Base-by-base conservation (phyloP, 2,888 invertebrate species). In the Anorthoa munda region DNA sequence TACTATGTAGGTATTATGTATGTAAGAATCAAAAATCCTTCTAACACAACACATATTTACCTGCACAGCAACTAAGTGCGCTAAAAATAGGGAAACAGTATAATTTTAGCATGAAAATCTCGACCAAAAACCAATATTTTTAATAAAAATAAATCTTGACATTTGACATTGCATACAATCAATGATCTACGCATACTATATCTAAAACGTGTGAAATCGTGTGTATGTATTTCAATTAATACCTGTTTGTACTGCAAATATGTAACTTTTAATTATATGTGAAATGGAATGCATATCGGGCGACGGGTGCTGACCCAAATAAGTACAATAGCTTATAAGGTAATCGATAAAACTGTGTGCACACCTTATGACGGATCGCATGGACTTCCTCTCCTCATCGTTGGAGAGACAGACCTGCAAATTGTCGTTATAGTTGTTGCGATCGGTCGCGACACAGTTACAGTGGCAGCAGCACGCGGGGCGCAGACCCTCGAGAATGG, bases 301-400 rank as follows among this genome's bases (percentile, higher is more conserved):
- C 67, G 72, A 68, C 86, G 76, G 81, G 66, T 73, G 65, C 65
- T 81, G 87, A 86, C 87, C 88, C 84, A 84, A 73, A 85, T 89
- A 81, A 69, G 68, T 83, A 87, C 65, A 79, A 79, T 79, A 74
- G 71, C 74, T 65, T 79, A 78, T 75, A 85, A 84, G 81, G 76
- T 76, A 88, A 92, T 92, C 92, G 89, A 92, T 91, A 91, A 86
- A 85, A 88, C 72, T 81, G 63, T 80, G 84, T 91, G 92, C 94
- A 93, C 97, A 97, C 97, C 97, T 97, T 93, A 97, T 97, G 78
- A 97, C 97, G 53, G 97, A 97, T 82, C 97, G 96, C 96, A 97
- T 96, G 80, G 97, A 96, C 91, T 97, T 97, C 93, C 95, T 96
- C 92, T 95, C 94, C 90, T 94, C 93, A 88, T 93, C 93, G 87